phyloP scores from a whole-genome alignment of 2,888 invertebrate species.

The Cerastis rubricosa region DNA sequence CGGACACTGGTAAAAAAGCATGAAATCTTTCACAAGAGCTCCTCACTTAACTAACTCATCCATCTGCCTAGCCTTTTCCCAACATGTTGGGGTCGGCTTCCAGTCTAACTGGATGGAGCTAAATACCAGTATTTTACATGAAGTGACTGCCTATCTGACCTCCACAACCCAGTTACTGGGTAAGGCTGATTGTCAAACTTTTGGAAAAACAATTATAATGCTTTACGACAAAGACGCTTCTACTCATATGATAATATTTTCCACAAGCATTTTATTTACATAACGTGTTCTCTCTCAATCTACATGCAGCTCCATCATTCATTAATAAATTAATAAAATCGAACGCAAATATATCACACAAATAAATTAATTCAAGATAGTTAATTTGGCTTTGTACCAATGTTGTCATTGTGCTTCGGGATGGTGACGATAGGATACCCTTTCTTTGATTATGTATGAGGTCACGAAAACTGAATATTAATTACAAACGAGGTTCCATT shows the following conservation, averaged over 20 bases:
- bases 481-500: neutral
- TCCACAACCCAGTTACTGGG: too few species aligned
- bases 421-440: neutral
- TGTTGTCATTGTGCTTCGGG: neutral
- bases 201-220: neutral
- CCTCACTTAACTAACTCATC: too few species aligned
- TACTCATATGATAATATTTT: neutral
- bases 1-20: too few species aligned
- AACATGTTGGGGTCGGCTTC: too few species aligned
- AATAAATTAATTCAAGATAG: constrained; percentile 11
- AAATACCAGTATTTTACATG: too few species aligned
- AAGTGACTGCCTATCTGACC: too few species aligned
- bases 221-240: neutral
- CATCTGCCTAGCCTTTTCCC: too few species aligned
- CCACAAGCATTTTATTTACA: neutral
- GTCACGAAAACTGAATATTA: constrained; percentile 2
- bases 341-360: neutral
- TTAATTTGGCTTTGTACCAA: constrained; percentile 4
- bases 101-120: too few species aligned
- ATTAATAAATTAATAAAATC: neutral
- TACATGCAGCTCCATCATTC: neutral
- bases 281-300: neutral
- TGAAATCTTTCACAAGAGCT: too few species aligned
- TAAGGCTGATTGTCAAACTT: too few species aligned
- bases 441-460: constrained; percentile 22